A percentile compares a stretch with the other conserved stretches of the same genome.
Evolutionary conservation across 2,797 vertebrate genomes (phyloP).

Genomic region (Myripristis jacobus): DNA sequence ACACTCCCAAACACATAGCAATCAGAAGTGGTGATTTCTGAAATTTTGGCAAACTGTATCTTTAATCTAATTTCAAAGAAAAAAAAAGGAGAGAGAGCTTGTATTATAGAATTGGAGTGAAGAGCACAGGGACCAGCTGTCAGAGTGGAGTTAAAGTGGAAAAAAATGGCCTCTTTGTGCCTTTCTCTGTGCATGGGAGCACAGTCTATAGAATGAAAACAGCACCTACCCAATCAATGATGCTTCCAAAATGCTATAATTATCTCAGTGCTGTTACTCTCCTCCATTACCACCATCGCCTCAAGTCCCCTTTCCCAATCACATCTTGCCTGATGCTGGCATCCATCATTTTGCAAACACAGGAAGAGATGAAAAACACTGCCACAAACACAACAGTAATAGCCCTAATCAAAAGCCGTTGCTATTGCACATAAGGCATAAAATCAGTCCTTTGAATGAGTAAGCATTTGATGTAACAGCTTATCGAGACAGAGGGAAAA

Average conservation of each 20-base stretch:
- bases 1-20: slow-evolving; percentile 44
- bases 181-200: too few species aligned
- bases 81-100: slow-evolving; percentile 20
- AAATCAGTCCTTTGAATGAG: slow-evolving; percentile 18
- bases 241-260: not conserved
- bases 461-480: too few species aligned
- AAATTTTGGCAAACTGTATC: slow-evolving; percentile 31
- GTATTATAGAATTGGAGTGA: slow-evolving; percentile 60
- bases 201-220: not conserved
- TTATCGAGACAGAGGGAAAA: too few species aligned
- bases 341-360: slow-evolving; percentile 15
- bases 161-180: slow-evolving; percentile 48
- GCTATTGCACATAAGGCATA: slow-evolving; percentile 2
- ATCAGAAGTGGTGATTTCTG: slow-evolving; percentile 40
- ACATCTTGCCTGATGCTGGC: not conserved
- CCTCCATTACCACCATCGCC: not conserved
- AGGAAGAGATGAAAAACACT: not conserved
- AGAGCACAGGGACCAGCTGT: slow-evolving; percentile 47
- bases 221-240: slow-evolving; percentile 18
- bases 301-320: not conserved
- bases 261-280: not conserved
- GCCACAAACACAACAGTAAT: slow-evolving; percentile 12
- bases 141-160: slow-evolving; percentile 49
- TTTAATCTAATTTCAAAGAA: slow-evolving; percentile 52
- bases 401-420: slow-evolving; percentile 14